phyloP scores from a whole-genome alignment of 2,797 vertebrate genomes.

The Phataginus tricuspis region DNA sequence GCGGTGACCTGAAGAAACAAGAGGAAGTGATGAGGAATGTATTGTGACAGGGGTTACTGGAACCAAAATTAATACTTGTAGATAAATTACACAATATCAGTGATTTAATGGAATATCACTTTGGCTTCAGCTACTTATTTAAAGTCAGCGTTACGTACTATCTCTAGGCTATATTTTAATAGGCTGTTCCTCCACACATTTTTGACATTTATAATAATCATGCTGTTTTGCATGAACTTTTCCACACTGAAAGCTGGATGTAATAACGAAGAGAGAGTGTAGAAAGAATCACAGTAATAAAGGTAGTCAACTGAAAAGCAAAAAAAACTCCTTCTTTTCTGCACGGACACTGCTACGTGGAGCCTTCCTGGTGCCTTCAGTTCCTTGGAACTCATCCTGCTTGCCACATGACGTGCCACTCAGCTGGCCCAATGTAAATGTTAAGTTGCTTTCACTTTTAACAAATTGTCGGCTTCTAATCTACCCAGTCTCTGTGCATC shows the following conservation, averaged over 20 bases:
- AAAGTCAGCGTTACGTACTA: constrained; percentile 76
- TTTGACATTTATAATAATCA: constrained; percentile 82
- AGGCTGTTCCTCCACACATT: constrained; percentile 70
- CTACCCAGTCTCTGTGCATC: constrained; percentile 87
- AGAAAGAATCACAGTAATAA: constrained; percentile 66
- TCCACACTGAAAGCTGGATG: constrained; percentile 68
- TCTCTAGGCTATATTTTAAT: constrained; percentile 83
- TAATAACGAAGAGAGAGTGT: constrained; percentile 67
- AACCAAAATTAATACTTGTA: constrained; percentile 76
- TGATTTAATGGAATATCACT: constrained; percentile 78
- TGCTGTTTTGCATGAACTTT: constrained; percentile 78
- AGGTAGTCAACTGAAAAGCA: constrained; percentile 58
- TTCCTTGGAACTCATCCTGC: constrained; percentile 46
- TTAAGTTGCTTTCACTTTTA: constrained; percentile 83
- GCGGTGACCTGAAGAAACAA: not conserved
- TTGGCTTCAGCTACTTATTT: constrained; percentile 78
- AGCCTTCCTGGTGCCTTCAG: constrained; percentile 23
- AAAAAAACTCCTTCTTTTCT: not conserved
- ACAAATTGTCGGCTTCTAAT: constrained; percentile 87
- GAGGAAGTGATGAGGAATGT: not conserved
- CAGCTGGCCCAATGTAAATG: constrained; percentile 80
- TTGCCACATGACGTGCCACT: constrained; percentile 74
- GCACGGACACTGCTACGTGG: constrained; percentile 40
- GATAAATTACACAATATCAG: constrained; percentile 75
- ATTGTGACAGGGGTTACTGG: constrained; percentile 38